Evolutionary conservation across 2,113 vertebrate species (phyloP).

Genomic region (Pantherophis guttatus): DNA sequence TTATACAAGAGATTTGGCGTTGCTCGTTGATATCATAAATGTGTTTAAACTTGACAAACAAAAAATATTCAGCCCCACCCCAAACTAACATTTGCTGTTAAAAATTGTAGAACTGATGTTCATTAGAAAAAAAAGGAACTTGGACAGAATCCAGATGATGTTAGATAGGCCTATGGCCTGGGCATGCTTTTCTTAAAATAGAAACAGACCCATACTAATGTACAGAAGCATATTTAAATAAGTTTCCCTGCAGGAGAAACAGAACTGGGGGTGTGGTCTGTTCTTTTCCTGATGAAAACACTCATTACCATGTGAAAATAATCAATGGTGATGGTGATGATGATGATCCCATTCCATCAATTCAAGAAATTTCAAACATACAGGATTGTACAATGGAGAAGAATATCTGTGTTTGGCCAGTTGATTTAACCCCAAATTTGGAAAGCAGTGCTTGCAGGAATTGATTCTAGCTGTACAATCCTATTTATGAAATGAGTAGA

Average conservation of each 20-base stretch:
- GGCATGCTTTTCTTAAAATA: not conserved
- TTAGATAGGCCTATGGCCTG: not conserved
- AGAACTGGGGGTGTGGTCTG: not conserved
- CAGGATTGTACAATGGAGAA: not conserved
- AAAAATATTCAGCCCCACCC: not conserved
- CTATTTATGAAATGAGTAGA: not conserved
- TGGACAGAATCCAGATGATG: not conserved
- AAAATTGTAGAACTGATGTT: not conserved
- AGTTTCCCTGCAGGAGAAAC: not conserved
- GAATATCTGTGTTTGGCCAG: not conserved
- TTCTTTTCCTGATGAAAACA: not conserved
- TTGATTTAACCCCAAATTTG: not conserved
- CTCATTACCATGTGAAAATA: not conserved
- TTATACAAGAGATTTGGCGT: constrained; percentile 39
- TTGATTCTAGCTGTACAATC: not conserved
- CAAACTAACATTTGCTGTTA: not conserved
- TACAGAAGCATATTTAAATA: not conserved
- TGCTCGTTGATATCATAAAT: constrained; percentile 25
- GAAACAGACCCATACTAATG: not conserved
- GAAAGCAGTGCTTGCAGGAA: not conserved
- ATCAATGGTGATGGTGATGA: not conserved
- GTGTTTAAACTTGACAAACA: constrained; percentile 31
- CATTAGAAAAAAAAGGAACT: not conserved
- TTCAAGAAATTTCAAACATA: not conserved
- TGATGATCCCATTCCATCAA: not conserved